These are phyloP conservation scores for Conus ventricosus DNA, from an alignment of 1,140 invertebrate species.

Conservation along the genomic window DNA sequence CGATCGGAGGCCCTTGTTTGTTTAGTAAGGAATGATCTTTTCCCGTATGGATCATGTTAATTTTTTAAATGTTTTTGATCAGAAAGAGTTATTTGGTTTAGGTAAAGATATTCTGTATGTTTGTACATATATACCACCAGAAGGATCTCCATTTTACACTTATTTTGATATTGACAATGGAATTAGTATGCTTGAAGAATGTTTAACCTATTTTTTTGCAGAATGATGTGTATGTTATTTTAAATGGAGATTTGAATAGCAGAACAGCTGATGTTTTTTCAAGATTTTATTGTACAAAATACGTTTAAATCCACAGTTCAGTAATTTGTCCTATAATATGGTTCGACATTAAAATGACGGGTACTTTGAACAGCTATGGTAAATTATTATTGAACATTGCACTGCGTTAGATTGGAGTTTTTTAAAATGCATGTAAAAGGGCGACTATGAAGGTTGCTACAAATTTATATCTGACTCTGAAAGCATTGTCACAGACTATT, in stretches of 20 bases:
- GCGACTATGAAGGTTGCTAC: too few species aligned
- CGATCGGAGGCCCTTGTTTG: background rate
- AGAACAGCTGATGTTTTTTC: background rate
- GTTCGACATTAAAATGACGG: too few species aligned
- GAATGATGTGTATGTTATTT: background rate
- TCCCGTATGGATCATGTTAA: background rate
- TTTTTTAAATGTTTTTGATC: background rate
- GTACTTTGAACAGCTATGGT: too few species aligned
- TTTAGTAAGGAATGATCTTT: slow-evolving; percentile 11
- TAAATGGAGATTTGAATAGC: slow-evolving; percentile 5
- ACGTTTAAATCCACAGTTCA: too few species aligned
- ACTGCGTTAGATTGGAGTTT: too few species aligned
- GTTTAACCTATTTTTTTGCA: background rate
- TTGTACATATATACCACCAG: background rate
- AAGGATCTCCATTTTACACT: slow-evolving; percentile 9
- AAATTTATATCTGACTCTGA: too few species aligned
- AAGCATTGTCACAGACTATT: too few species aligned
- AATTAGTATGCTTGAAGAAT: slow-evolving; percentile 9
- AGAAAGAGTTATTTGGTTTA: background rate
- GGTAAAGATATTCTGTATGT: background rate
- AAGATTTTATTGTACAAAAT: too few species aligned
- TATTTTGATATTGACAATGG: slow-evolving; percentile 15
- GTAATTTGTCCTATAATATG: too few species aligned
- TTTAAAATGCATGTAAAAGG: too few species aligned
- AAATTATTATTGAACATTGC: too few species aligned